phyloP scores from a whole-genome alignment of 2,113 vertebrate genomes.

The Hydropotes inermis region DNA sequence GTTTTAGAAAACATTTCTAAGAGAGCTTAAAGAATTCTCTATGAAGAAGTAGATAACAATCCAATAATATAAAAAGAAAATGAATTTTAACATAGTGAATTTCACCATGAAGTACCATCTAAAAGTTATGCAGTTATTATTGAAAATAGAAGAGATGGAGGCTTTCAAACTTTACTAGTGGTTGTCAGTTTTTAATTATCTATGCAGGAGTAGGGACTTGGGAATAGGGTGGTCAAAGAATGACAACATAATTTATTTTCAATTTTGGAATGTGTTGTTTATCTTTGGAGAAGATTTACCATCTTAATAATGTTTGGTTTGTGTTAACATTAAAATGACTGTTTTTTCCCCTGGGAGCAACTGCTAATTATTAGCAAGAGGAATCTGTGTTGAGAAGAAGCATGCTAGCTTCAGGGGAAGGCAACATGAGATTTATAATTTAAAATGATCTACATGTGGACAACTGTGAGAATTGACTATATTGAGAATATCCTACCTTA shows the following conservation, averaged over 20 bases:
- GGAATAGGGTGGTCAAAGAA: not conserved
- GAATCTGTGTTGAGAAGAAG: not conserved
- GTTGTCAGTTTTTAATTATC: conserved; percentile 37
- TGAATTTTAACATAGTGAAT: not conserved
- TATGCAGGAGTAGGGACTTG: not conserved
- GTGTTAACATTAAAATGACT: not conserved
- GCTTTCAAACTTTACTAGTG: not conserved
- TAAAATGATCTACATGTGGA: conserved; percentile 17
- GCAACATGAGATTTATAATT: not conserved
- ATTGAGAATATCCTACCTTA: not conserved
- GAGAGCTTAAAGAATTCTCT: not conserved
- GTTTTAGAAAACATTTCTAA: conserved; percentile 29
- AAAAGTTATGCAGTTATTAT: not conserved
- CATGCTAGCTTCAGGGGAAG: not conserved
- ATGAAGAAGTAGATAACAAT: not conserved
- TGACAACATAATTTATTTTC: conserved; percentile 14
- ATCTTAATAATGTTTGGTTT: conserved; percentile 31
- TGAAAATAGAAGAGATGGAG: not conserved
- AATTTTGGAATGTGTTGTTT: conserved; percentile 26
- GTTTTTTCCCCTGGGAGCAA: not conserved
- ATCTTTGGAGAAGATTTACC: conserved; percentile 36
- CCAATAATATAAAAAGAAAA: conserved; percentile 18
- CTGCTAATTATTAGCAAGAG: not conserved
- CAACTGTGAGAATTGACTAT: not conserved
- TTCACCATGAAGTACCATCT: not conserved